Percentiles rank a stretch among this genome's conserved stretches.
These are phyloP conservation scores for Nasonia longicornis DNA, from an alignment of 1,140 invertebrate genomes.

Conservation along the genomic window DNA sequence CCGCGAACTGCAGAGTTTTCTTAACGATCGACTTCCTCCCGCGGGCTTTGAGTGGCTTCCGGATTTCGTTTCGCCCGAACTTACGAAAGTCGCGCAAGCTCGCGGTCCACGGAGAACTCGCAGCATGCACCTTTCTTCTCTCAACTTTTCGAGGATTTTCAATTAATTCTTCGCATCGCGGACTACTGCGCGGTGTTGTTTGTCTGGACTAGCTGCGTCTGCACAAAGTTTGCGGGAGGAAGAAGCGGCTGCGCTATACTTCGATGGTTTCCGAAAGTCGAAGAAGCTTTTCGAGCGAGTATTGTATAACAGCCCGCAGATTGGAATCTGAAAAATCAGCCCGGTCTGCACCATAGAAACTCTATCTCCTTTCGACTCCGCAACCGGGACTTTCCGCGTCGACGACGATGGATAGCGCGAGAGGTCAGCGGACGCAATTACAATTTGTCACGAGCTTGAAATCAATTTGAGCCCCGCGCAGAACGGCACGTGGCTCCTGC, in stretches of 20 bases:
- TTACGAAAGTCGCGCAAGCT: neutral
- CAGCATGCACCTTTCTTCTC: neutral
- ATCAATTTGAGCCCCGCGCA: constrained; percentile 38
- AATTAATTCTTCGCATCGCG: constrained; percentile 4
- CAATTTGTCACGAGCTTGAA: constrained; percentile 44
- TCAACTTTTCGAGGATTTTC: constrained; percentile 24
- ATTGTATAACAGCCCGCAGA: neutral
- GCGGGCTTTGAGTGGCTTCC: constrained; percentile 4
- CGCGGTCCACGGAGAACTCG: neutral
- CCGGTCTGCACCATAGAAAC: neutral
- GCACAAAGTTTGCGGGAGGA: neutral
- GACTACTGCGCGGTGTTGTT: neutral
- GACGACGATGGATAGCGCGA: neutral
- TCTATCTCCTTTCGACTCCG: neutral
- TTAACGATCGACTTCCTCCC: neutral
- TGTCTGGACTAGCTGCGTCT: neutral
- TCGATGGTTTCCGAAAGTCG: no score
- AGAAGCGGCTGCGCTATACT: neutral
- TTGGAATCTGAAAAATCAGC: neutral
- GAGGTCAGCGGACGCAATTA: constrained; percentile 32
- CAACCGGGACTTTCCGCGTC: neutral
- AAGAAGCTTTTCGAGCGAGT: no score
- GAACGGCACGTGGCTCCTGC: neutral
- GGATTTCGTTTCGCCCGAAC: neutral
- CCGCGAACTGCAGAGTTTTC: neutral